A percentile compares a stretch with the other conserved stretches of the same genome.
phyloP scores from a whole-genome alignment of 2,797 vertebrate genomes.

The Apodemus agrarius region DNA sequence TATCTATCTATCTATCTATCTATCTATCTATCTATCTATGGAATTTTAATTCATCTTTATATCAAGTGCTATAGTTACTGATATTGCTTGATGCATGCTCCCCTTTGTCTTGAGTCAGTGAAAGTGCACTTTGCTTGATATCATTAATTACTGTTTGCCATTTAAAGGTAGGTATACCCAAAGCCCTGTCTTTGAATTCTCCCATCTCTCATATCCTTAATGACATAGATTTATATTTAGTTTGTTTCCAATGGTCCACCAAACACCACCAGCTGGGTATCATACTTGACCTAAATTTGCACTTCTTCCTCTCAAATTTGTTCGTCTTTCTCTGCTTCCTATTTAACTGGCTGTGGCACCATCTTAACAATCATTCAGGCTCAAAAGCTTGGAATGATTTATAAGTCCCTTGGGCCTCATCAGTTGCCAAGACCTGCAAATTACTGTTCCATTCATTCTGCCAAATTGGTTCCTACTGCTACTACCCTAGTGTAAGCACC shows the following conservation, averaged over 20 bases:
- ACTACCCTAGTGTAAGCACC: slow-evolving; percentile 71
- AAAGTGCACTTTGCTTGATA: not conserved
- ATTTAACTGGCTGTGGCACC: slow-evolving; percentile 56
- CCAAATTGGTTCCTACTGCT: slow-evolving; percentile 76
- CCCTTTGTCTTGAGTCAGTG: not conserved
- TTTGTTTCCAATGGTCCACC: slow-evolving; percentile 45
- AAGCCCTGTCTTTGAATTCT: not conserved
- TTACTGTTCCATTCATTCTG: slow-evolving; percentile 75
- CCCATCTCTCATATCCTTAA: not conserved
- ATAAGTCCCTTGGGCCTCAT: slow-evolving; percentile 69
- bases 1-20: not conserved
- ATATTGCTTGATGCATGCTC: slow-evolving; percentile 1
- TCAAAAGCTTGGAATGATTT: slow-evolving; percentile 76
- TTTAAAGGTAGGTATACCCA: not conserved
- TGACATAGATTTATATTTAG: slow-evolving; percentile 14
- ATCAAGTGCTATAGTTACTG: not conserved
- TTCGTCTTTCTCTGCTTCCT: slow-evolving; percentile 59
- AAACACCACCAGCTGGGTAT: slow-evolving; percentile 37
- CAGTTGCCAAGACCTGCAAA: slow-evolving; percentile 76
- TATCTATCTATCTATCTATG: not conserved
- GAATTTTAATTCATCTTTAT: not conserved
- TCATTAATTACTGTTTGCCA: not conserved
- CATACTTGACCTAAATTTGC: slow-evolving; percentile 65
- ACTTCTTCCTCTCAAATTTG: slow-evolving; percentile 52
- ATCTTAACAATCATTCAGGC: slow-evolving; percentile 62